A percentile compares a stretch with the other conserved stretches of the same genome.
Evolutionary conservation across 2,888 invertebrate species (phyloP).

Genomic region (Syritta pipiens): DNA sequence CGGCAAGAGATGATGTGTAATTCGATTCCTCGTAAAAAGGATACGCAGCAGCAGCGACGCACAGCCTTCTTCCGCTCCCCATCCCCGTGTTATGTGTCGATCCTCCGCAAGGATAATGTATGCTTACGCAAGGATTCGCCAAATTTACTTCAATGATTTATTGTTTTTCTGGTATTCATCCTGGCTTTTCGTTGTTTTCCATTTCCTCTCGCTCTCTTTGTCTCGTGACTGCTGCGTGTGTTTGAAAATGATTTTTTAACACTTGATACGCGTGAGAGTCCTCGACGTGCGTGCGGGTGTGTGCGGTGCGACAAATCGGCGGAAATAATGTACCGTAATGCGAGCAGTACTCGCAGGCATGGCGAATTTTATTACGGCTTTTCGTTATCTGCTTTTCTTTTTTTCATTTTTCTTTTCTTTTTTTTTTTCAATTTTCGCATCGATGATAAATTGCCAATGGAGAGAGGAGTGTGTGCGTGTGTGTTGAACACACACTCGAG

Average conservation of each 20-base stretch:
- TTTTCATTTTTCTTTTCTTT: no score
- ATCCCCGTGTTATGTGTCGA: conserved; percentile 33
- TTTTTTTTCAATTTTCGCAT: conserved; percentile 51
- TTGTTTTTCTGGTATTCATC: conserved; percentile 57
- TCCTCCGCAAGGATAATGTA: conserved; percentile 60
- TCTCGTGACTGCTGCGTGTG: neutral
- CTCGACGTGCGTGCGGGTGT: conserved; percentile 9
- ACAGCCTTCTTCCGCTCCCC: neutral
- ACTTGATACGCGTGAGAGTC: conserved; percentile 12
- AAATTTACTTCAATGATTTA: conserved; percentile 63
- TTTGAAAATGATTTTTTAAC: conserved; percentile 49
- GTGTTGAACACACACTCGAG: conserved; percentile 27
- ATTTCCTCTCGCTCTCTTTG: conserved; percentile 42
- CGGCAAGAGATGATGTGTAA: conserved; percentile 43
- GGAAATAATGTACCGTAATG: conserved; percentile 44
- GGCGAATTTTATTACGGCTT: conserved; percentile 50
- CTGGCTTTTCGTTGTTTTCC: conserved; percentile 52
- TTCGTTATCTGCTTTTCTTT: conserved; percentile 42
- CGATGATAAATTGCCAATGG: conserved; percentile 40
- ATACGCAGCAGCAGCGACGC: conserved; percentile 6
- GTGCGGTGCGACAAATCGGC: conserved; percentile 36
- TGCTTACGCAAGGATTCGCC: conserved; percentile 55
- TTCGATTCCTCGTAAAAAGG: conserved; percentile 49
- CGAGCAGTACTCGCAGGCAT: conserved; percentile 31
- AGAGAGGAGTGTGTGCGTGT: neutral